Conservation (phyloP, 2,888 invertebrate species). For the Endotricha flammealis region DNA sequence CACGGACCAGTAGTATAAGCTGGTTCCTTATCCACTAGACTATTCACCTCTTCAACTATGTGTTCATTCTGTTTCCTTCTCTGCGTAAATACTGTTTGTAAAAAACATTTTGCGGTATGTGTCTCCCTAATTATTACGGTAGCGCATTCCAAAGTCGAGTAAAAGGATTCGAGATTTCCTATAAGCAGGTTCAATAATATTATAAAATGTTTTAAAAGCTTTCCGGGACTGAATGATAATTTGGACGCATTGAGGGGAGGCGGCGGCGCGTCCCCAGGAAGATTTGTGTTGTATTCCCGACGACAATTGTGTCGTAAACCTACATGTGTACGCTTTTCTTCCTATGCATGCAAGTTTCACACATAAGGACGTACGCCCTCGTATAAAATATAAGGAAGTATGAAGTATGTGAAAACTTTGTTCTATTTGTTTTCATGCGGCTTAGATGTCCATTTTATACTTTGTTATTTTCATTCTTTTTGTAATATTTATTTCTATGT, state of each 20-base stretch:
- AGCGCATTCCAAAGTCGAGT: too few species aligned
- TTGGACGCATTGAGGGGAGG: constrained; percentile 28
- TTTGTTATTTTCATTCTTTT: too few species aligned
- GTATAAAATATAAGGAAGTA: constrained; percentile 24
- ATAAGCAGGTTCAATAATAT: constrained; percentile 35
- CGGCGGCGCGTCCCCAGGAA: constrained; percentile 29
- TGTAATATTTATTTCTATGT: too few species aligned
- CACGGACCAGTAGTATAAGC: too few species aligned
- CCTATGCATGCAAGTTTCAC: constrained; percentile 23
- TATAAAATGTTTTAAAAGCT: constrained; percentile 42
- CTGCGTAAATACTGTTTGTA: too few species aligned
- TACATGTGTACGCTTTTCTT: constrained; percentile 24
- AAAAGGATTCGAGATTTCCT: constrained; percentile 16
- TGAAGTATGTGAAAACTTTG: constrained; percentile 28
- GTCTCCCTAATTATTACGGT: too few species aligned
- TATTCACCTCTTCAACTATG: too few species aligned
- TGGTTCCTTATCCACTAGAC: too few species aligned
- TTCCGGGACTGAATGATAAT: constrained; percentile 40
- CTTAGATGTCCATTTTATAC: too few species aligned
- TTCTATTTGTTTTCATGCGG: too few species aligned
- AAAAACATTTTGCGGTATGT: too few species aligned
- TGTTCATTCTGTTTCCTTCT: too few species aligned
- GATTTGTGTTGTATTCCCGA: constrained; percentile 41
- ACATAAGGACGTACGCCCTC: constrained; percentile 16
- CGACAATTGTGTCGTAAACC: constrained; percentile 31